Evolutionary conservation across 2,888 invertebrate species (phyloP), one percentile per base, ranked within the genome.

Genomic region (Slavum lentiscoides): DNA sequence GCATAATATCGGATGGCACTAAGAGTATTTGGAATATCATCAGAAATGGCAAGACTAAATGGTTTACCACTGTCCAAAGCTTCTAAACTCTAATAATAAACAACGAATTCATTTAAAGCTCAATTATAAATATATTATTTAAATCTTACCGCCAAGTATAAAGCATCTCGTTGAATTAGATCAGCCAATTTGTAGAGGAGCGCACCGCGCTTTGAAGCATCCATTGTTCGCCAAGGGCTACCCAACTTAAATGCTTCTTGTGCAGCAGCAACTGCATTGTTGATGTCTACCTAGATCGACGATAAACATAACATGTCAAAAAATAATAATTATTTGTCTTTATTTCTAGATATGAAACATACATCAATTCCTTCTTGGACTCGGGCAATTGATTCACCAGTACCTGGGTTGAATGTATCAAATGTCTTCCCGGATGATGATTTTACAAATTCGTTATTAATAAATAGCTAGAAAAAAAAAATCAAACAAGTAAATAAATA

Each of bases 371-470:
- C 93, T 85, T 93, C 92, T 85, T 96, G 94, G 7, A 97, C 90
- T 80, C 94, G 91, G 0, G 94, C 90, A 82, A 95, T 95, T 0
- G 90, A 88, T 85, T 94, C 88, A 53, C 92, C 95, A 0, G 91
- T 96, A 7, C 93, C 85, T 0, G 98, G 98, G 86, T 98, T 96
- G 74, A 93, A 87, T 0, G 94, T 94, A 58, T 90, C 89, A 86
- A 98, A 98, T 0, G 93, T 95, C 87, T 93, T 93, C 11, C 96
- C 95, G 73, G 93, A 92, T 76, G 90, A 90, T 3, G 97, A 93
- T 87, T 95, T 93, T 85, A 93, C 92, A 94, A 95, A 99, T 87
- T 98, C 97, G 87, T 98, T 98, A 89, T 98, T 95, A 85, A 98
- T 96, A 86, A 98, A 98, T 81, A 98, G 89, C 95, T 96, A 85